A percentile compares a stretch with the other conserved stretches of the same genome.
These are phyloP conservation scores for Scaptomyza tumidula DNA, from an alignment of 2,888 invertebrate genomes.

Conservation along the genomic window DNA sequence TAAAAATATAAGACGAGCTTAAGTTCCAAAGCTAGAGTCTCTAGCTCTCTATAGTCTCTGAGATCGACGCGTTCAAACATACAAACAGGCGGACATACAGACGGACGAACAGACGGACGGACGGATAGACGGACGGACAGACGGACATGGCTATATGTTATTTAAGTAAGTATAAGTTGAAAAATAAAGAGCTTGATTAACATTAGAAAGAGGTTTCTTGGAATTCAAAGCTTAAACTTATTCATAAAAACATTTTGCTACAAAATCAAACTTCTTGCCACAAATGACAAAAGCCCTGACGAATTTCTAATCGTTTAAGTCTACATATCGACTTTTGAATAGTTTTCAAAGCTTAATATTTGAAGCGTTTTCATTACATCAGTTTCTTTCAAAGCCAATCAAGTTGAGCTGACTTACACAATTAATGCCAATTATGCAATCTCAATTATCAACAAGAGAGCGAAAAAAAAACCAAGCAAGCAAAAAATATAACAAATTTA, in stretches of 20 bases:
- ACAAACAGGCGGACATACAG: no score
- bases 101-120: no score
- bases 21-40: no score
- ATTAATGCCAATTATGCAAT: constrained; percentile 35
- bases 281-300: background rate
- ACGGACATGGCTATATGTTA: no score
- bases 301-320: background rate
- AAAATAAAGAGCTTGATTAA: no score
- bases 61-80: no score
- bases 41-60: no score
- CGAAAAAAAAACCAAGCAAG: background rate
- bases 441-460: constrained; percentile 37
- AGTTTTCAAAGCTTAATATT: background rate
- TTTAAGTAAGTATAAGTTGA: no score
- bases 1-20: no score
- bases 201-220: no score
- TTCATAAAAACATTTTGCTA: background rate
- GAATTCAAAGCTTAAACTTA: background rate
- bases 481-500: constrained; percentile 58
- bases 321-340: background rate
- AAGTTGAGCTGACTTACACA: constrained; percentile 31
- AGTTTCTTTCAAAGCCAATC: background rate
- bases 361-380: background rate
- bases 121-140: no score
- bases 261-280: background rate